Evolutionary conservation across 1,140 invertebrate genomes (phyloP).

Genomic region (Drosophila persimilis): DNA sequence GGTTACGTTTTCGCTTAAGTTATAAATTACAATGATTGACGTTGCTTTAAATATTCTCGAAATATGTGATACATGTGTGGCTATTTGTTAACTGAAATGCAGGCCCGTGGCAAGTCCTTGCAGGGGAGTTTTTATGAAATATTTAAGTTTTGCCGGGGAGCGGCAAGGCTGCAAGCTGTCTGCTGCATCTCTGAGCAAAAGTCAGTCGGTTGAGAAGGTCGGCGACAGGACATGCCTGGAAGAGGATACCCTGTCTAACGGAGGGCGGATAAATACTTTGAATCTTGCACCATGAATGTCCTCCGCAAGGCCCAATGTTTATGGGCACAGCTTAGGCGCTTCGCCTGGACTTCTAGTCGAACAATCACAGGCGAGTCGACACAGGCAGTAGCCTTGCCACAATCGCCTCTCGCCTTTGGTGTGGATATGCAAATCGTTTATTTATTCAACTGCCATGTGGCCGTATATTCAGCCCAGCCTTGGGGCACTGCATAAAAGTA

Average conservation of each 20-base stretch:
- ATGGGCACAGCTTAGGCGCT: not conserved
- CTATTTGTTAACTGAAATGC: too few species aligned
- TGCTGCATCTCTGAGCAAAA: too few species aligned
- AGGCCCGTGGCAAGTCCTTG: not conserved
- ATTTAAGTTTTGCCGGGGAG: slow-evolving; percentile 11
- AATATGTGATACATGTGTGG: slow-evolving; percentile 1
- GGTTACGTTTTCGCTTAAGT: slow-evolving; percentile 35
- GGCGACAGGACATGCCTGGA: too few species aligned
- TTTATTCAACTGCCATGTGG: slow-evolving; percentile 32
- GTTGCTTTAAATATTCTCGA: slow-evolving; percentile 42
- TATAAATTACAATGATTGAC: slow-evolving; percentile 71
- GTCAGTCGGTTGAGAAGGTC: too few species aligned
- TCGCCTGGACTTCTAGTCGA: too few species aligned
- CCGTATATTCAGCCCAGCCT: not conserved
- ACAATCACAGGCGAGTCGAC: too few species aligned
- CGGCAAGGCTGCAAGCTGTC: not conserved
- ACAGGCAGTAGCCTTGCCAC: not conserved
- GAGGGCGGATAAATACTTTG: too few species aligned
- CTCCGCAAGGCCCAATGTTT: too few species aligned
- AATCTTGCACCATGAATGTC: too few species aligned
- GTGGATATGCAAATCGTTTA: slow-evolving; percentile 9
- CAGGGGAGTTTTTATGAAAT: slow-evolving; percentile 8
- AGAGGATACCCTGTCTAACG: too few species aligned
- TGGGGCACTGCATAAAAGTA: slow-evolving; percentile 20
- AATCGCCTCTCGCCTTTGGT: slow-evolving; percentile 4